Conservation (phyloP, 1,140 invertebrate species). For the Drosophila nigrodunni region DNA sequence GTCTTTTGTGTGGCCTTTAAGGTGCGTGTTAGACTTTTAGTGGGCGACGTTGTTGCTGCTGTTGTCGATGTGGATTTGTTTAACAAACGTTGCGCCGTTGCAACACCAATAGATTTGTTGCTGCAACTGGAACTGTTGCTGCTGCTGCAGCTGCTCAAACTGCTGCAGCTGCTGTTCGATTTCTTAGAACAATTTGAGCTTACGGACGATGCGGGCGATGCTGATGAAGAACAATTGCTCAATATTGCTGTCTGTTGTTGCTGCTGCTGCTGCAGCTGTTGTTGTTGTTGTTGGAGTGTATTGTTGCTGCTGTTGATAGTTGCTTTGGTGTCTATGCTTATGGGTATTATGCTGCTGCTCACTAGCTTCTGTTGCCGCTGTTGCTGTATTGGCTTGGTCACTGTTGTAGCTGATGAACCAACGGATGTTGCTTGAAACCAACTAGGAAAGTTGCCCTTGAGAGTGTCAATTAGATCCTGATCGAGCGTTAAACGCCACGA, state of each 20-base stretch:
- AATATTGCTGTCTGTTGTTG: conserved; percentile 53
- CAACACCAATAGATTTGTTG: conserved; percentile 41
- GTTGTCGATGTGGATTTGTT: conserved; percentile 66
- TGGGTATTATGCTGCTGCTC: conserved; percentile 70
- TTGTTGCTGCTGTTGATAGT: conserved; percentile 53
- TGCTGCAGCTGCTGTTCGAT: conserved; percentile 66
- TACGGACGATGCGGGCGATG: conserved; percentile 78
- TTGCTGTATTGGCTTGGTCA: conserved; percentile 63
- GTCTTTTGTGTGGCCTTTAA: conserved; percentile 73
- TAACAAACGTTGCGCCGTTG: conserved; percentile 63
- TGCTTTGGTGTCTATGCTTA: conserved; percentile 73
- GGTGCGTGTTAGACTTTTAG: conserved; percentile 61
- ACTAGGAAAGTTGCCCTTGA: conserved; percentile 95
- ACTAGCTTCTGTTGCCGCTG: conserved; percentile 57
- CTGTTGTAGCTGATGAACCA: conserved; percentile 52
- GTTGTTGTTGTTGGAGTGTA: conserved; percentile 71
- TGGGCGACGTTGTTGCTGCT: conserved; percentile 57
- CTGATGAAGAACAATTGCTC: conserved; percentile 66
- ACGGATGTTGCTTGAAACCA: conserved; percentile 89
- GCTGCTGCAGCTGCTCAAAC: conserved; percentile 62
- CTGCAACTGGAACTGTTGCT: conserved; percentile 52
- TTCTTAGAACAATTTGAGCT: conserved; percentile 79
- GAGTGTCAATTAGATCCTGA: conserved; percentile 94
- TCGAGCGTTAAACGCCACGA: conserved; percentile 96
- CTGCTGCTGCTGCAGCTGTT: conserved; percentile 49